These are phyloP conservation scores for Agrilus cyanescens DNA, from an alignment of 2,888 invertebrate genomes.

Conservation along the genomic window DNA sequence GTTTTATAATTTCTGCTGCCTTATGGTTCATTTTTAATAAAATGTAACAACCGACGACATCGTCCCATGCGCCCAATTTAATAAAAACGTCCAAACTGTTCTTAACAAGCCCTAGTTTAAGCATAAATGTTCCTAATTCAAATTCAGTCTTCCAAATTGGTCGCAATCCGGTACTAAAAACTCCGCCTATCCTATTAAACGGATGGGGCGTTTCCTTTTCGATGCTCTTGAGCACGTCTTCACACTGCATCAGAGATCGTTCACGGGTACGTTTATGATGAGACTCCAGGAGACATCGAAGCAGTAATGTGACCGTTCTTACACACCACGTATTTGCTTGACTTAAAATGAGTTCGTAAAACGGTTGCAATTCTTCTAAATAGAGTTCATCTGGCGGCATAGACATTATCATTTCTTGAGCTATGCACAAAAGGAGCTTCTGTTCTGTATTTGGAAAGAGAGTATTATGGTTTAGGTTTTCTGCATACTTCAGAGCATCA, in stretches of 20 bases:
- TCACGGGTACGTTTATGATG: slow-evolving; percentile 73
- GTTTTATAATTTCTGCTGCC: slow-evolving; percentile 79
- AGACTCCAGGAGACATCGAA: slow-evolving; percentile 67
- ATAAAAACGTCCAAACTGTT: slow-evolving; percentile 71
- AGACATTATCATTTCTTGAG: slow-evolving; percentile 58
- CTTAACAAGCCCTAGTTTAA: slow-evolving; percentile 73
- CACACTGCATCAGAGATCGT: slow-evolving; percentile 76
- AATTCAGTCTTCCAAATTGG: slow-evolving; percentile 69
- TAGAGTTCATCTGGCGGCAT: slow-evolving; percentile 71
- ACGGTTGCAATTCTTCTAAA: slow-evolving; percentile 73
- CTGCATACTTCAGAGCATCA: slow-evolving; percentile 61
- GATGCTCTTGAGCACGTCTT: slow-evolving; percentile 57
- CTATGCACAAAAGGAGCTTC: slow-evolving; percentile 63
- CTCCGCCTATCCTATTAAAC: slow-evolving; percentile 39
- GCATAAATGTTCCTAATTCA: slow-evolving; percentile 64
- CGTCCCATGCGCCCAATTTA: slow-evolving; percentile 76
- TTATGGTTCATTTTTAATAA: slow-evolving; percentile 72
- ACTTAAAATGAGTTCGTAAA: slow-evolving; percentile 54
- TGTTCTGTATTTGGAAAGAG: slow-evolving; percentile 61
- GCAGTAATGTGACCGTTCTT: slow-evolving; percentile 59
- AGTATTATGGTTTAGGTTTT: slow-evolving; percentile 38
- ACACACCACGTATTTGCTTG: slow-evolving; percentile 65
- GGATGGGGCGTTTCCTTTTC: slow-evolving; percentile 34
- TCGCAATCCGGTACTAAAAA: slow-evolving; percentile 61
- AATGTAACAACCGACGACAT: slow-evolving; percentile 85